phyloP scores from a whole-genome alignment of 2,797 vertebrate species.

The Gambelia wislizenii region DNA sequence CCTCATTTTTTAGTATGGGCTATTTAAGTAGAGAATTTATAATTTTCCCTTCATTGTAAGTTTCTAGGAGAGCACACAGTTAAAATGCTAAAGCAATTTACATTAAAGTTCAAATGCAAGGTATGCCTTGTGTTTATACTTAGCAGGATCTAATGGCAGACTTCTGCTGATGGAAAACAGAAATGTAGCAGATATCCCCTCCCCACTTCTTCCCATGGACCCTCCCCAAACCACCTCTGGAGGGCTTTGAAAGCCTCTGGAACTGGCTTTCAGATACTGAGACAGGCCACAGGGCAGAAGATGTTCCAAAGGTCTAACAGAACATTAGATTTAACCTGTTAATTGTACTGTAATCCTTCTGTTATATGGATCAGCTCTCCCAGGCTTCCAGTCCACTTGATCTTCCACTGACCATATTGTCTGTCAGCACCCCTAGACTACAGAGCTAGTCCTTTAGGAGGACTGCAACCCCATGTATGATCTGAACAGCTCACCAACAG shows the following conservation, averaged over 20 bases:
- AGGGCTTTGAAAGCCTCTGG: not conserved
- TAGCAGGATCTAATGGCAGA: not conserved
- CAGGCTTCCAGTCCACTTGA: not conserved
- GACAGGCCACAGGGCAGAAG: no score
- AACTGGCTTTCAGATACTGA: not conserved
- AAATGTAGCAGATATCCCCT: not conserved
- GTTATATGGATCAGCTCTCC: no score
- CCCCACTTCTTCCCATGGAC: not conserved
- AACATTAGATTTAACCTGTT: not conserved
- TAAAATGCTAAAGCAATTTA: not conserved
- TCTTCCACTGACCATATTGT: not conserved
- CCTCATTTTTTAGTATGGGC: not conserved
- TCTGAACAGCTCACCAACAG: not conserved
- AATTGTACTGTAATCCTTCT: not conserved
- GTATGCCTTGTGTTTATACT: not conserved
- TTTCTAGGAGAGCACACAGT: not conserved
- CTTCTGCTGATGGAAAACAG: not conserved
- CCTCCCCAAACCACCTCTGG: not conserved
- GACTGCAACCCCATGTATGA: not conserved
- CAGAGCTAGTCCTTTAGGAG: not conserved
- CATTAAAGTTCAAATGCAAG: not conserved
- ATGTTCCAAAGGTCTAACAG: not conserved
- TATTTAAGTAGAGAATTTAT: not conserved
- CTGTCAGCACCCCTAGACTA: not conserved
- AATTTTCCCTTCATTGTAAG: not conserved